phyloP scores from a whole-genome alignment of 2,113 vertebrate species.

The Ceuthmochares aereus region DNA sequence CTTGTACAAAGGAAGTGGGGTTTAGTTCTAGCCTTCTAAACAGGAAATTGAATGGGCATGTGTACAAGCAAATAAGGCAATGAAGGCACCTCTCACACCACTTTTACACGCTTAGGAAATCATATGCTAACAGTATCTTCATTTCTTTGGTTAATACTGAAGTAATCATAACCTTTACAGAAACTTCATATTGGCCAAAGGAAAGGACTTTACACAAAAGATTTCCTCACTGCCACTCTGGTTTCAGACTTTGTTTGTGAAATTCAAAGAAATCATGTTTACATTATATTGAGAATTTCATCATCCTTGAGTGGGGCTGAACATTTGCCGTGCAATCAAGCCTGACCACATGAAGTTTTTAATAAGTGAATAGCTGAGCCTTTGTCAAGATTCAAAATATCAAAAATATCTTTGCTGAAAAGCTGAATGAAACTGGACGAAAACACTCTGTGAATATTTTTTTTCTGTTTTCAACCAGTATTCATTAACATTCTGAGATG shows the following conservation, averaged over 20 bases:
- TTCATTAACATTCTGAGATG: background rate
- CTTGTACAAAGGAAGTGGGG: background rate
- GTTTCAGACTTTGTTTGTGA: background rate
- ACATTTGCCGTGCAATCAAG: background rate
- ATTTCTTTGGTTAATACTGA: background rate
- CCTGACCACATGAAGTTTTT: background rate
- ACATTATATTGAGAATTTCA: background rate
- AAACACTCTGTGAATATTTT: background rate
- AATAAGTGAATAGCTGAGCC: background rate
- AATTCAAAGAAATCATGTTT: background rate
- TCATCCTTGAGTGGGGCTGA: background rate
- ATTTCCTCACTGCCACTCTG: background rate
- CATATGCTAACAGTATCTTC: background rate
- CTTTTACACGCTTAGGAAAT: background rate
- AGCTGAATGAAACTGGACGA: background rate
- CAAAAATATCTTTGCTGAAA: background rate
- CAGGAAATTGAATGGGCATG: background rate
- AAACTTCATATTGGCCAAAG: background rate
- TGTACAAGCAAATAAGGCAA: background rate
- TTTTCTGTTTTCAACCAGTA: background rate
- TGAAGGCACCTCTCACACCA: background rate
- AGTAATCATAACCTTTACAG: background rate
- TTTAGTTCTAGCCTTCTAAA: background rate
- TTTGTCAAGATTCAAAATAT: background rate
- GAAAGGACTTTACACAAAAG: background rate